Conservation (phyloP, 2,797 vertebrate genomes). For the Podargus strigoides region DNA sequence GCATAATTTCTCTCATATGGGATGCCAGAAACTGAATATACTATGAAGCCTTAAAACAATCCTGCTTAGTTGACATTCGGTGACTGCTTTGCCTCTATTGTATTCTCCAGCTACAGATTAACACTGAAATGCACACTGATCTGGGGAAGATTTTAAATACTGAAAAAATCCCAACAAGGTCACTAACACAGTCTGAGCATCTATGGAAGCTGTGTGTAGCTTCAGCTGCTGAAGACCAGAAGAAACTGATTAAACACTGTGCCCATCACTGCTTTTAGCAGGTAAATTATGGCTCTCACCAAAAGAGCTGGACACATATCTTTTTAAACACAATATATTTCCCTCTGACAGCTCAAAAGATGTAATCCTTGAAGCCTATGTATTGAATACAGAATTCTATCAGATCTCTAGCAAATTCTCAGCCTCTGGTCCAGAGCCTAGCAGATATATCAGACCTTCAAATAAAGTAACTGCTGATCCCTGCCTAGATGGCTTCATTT, state of each 20-base stretch:
- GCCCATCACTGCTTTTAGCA: not conserved
- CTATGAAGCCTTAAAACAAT: not conserved
- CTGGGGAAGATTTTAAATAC: not conserved
- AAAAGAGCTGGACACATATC: not conserved
- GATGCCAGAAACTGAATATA: not conserved
- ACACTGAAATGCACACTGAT: not conserved
- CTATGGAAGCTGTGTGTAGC: not conserved
- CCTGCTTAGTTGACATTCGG: not conserved
- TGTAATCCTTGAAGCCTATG: not conserved
- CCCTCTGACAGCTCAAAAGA: not conserved
- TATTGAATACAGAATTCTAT: not conserved
- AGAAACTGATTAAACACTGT: not conserved
- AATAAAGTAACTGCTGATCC: not conserved
- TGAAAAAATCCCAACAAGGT: not conserved
- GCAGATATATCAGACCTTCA: not conserved
- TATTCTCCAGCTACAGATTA: not conserved
- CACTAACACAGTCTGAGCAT: not conserved
- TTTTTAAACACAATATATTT: not conserved
- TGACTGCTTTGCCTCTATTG: not conserved
- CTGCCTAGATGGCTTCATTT: not conserved
- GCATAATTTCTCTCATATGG: not conserved
- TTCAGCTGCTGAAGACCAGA: not conserved
- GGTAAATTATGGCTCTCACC: not conserved
- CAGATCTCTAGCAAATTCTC: not conserved
- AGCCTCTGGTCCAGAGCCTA: not conserved